These are phyloP conservation scores for Leptopilina clavipes DNA, from an alignment of 1,140 invertebrate species.

Conservation along the genomic window DNA sequence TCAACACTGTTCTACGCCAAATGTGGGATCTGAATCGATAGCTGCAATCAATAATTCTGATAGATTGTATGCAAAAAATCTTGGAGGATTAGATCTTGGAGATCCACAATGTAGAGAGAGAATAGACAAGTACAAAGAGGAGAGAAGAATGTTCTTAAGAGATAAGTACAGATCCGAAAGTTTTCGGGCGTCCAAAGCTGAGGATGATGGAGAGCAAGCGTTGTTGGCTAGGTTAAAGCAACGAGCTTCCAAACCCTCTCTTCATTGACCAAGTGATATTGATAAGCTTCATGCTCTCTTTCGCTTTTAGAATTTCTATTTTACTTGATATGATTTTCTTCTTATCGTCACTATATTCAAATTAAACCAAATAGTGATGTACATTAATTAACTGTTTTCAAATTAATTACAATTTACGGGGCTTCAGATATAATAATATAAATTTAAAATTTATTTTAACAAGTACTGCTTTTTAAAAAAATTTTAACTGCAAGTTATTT, in stretches of 20 bases:
- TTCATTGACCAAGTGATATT: conserved; percentile 68
- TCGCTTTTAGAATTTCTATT: conserved; percentile 8
- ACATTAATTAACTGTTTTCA: background rate
- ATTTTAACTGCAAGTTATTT: background rate
- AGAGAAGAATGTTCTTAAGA: conserved; percentile 87
- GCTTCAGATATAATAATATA: conserved; percentile 33
- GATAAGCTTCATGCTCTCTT: conserved; percentile 40
- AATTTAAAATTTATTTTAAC: background rate
- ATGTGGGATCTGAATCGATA: conserved; percentile 59
- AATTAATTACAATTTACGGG: background rate
- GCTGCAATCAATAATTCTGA: conserved; percentile 52
- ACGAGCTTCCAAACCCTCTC: conserved; percentile 71
- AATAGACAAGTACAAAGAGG: conserved; percentile 94
- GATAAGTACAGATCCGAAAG: conserved; percentile 92
- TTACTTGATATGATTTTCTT: background rate
- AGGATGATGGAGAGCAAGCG: conserved; percentile 71
- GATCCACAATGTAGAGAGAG: conserved; percentile 80
- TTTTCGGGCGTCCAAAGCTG: conserved; percentile 77
- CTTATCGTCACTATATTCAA: background rate
- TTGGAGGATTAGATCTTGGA: conserved; percentile 73
- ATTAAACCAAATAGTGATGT: background rate
- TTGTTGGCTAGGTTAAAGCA: conserved; percentile 71
- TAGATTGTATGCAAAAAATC: conserved; percentile 56
- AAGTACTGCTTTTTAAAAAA: background rate
- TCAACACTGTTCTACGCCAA: conserved; percentile 70